Base-by-base conservation (phyloP, 1,140 invertebrate genomes). In the Paraescarpia echinospica region DNA sequence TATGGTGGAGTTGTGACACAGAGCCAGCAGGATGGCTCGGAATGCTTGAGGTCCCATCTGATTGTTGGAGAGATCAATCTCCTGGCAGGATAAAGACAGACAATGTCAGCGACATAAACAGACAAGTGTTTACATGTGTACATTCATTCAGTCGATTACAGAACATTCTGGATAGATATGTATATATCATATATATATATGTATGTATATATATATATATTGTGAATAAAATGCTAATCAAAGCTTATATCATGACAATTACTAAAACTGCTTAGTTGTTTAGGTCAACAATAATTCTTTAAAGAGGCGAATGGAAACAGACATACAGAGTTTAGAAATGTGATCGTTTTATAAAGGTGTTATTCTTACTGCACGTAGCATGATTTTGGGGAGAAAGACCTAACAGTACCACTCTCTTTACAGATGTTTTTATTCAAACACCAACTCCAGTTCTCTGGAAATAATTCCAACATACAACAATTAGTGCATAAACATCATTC, bases 11-110 rank as follows among this genome's bases (percentile, higher is more conserved):
- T 94, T 95, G 22, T 93, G 92, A 89, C 94, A 94, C 94, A 95
- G 94, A 14, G 94, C 94, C 41, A 95, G 90, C 94, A 95, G 94
- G 1, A 95, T 88, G 51, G 94, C 93, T n/a, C 95, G 93, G 34
- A 95, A 94, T n/a, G 92, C 93, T 89, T 95, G 94, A 34, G 95
- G 95, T 5, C 95, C 95, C 89, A 95, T 92, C 34, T 95, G 93
- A 90, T 95, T 95, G 27, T 92, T 92, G 2, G 95, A 94, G 48
- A 95, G 41, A 92, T 95, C 94, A 22, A 95, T n/a, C 89, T 94
- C 95, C 95, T 95, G 59, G 41, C 41, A 41, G 41, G 41, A 41
- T 12, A 41, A 12, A 41, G 41, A 41, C 59, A 77, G 59, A 27
- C 2, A 22, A 77, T 18, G 27, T 31, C 59, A 77, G 59, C 22